Percentiles rank a stretch among this genome's conserved stretches.
Conservation (phyloP, 2,113 vertebrate species). For the Notothenia rossii region DNA sequence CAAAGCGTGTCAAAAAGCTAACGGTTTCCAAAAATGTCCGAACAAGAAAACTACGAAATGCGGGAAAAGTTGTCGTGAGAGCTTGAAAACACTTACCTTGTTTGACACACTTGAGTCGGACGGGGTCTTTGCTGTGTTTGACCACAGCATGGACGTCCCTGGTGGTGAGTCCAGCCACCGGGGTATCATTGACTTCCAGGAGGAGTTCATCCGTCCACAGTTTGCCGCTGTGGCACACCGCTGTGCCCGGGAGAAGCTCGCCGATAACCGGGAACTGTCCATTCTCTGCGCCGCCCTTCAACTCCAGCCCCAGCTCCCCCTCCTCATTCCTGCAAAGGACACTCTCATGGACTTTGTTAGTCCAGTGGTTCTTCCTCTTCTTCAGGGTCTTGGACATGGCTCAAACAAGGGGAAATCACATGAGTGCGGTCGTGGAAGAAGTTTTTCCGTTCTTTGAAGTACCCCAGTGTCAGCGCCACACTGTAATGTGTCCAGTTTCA, state of each 20-base stretch:
- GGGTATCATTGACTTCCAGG: constrained; percentile 97
- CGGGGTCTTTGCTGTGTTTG: constrained; percentile 95
- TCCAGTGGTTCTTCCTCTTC: constrained; percentile 97
- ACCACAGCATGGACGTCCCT: constrained; percentile 95
- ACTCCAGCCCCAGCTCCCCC: constrained; percentile 91
- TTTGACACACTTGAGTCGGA: constrained; percentile 96
- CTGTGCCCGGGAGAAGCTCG: constrained; percentile 88
- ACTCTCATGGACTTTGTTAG: constrained; percentile 94
- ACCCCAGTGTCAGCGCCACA: constrained; percentile 9
- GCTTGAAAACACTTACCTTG: constrained; percentile 87
- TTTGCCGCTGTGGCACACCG: constrained; percentile 88
- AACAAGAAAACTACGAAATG: not conserved
- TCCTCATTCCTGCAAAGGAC: constrained; percentile 89
- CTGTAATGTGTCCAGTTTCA: constrained; percentile 53
- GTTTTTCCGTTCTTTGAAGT: constrained; percentile 43
- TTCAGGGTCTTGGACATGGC: constrained; percentile 97
- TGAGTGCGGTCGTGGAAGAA: constrained; percentile 64
- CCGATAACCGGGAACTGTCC: constrained; percentile 95
- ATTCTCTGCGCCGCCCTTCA: constrained; percentile 95
- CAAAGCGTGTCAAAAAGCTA: not conserved
- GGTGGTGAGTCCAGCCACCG: constrained; percentile 95
- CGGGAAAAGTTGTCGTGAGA: constrained; percentile 28
- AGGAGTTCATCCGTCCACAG: constrained; percentile 90
- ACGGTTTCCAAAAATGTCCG: constrained; percentile 4
- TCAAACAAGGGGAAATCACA: constrained; percentile 55